phyloP scores from a whole-genome alignment of 2,113 vertebrate genomes.

The Spilogale gracilis region DNA sequence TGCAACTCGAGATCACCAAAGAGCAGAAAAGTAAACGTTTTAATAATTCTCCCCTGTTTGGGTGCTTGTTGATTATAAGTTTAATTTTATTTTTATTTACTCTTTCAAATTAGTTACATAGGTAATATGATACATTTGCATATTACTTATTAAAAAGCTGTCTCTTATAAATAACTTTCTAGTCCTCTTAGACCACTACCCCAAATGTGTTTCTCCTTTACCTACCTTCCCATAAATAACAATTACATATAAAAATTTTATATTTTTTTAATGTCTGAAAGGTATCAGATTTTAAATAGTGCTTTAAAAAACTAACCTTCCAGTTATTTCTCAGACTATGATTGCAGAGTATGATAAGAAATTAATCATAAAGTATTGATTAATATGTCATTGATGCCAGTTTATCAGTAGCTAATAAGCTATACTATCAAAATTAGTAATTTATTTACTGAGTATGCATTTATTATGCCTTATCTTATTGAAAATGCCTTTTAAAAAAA shows the following conservation, averaged over 20 bases:
- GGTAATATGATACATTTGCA: not conserved
- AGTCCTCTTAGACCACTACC: not conserved
- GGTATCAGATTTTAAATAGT: not conserved
- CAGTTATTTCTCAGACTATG: not conserved
- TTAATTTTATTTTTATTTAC: not conserved
- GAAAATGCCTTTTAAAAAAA: not conserved
- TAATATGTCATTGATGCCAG: not conserved
- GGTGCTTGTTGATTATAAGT: not conserved
- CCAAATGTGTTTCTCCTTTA: not conserved
- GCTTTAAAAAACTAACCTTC: not conserved
- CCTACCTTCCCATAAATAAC: not conserved
- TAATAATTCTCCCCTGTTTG: not conserved
- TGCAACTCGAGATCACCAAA: not conserved
- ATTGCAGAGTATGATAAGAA: not conserved
- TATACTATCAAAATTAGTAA: constrained; percentile 3
- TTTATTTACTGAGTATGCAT: not conserved
- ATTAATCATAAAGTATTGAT: not conserved
- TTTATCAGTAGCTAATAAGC: not conserved
- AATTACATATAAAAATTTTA: not conserved
- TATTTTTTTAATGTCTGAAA: constrained; percentile 20
- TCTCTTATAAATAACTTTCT: not conserved
- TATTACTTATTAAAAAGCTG: constrained; percentile 3
- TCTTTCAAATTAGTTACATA: not conserved
- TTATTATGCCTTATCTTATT: not conserved
- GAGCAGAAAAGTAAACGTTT: constrained; percentile 33